A percentile compares a stretch with the other conserved stretches of the same genome.
Conservation (phyloP, 2,797 vertebrate genomes). For the Anisognathus igniventris region DNA sequence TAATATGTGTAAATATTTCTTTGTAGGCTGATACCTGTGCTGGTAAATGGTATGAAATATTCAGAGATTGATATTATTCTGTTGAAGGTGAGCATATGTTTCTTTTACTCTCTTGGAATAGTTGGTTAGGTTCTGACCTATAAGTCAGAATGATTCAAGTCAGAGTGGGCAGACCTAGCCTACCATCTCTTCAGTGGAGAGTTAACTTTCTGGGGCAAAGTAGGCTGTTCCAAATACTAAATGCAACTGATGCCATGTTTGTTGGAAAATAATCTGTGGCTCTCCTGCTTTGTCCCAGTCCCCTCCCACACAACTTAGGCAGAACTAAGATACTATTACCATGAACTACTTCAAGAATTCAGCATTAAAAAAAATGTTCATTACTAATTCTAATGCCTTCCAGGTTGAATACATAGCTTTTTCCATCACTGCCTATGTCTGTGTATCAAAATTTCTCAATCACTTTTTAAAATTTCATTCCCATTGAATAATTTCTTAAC, state of each 20-base stretch:
- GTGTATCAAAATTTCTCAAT: background rate
- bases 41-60: conserved; percentile 98
- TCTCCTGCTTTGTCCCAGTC: background rate
- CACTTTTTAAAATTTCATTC: background rate
- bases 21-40: conserved; percentile 89
- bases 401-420: background rate
- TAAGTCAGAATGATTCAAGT: background rate
- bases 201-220: background rate
- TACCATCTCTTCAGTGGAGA: background rate
- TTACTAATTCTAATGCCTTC: background rate
- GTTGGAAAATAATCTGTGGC: background rate
- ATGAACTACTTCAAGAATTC: background rate
- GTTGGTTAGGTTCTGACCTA: background rate
- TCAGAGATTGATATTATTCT: conserved; percentile 98
- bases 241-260: fast-evolving
- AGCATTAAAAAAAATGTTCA: background rate
- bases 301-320: fast-evolving
- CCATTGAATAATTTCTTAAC: background rate
- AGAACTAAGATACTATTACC: background rate
- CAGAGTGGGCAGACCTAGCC: background rate
- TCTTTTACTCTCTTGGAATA: background rate
- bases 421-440: background rate
- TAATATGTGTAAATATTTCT: background rate
- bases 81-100: conserved; percentile 84
- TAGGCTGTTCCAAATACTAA: background rate